Base-by-base conservation (phyloP, 2,797 vertebrate genomes). In the Clamator glandarius region DNA sequence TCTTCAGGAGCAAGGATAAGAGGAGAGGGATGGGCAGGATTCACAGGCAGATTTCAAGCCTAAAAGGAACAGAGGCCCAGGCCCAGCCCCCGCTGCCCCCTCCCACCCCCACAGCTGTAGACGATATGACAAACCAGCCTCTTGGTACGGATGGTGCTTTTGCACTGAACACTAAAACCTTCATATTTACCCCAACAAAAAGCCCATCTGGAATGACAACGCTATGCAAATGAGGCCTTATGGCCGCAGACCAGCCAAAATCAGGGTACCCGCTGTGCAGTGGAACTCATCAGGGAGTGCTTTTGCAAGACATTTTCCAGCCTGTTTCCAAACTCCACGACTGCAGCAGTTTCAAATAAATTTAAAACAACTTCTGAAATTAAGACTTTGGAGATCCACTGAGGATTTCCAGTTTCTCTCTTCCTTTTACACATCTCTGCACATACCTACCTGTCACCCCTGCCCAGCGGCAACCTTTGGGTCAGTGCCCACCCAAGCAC, bases 61-160 rank as follows among this genome's bases (percentile, higher is more conserved):
- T 50, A n/a, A 48, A 63, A 50, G 31, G 50, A 36, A 42, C 13
- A 42, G 42, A n/a, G n/a, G n/a, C n/a, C n/a, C n/a, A 66, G 41
- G 21, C 7, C 18, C 33, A 39, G 13, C 3, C 29, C 58, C n/a
- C n/a, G n/a, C n/a, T n/a, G n/a, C n/a, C n/a, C n/a, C n/a, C n/a
- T n/a, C n/a, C n/a, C n/a, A n/a, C n/a, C 12, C 14, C 17, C 1
- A 0, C 39, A 51, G 50, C 36, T 2, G 0, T 11, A 21, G 44
- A 36, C 33, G 41, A 5, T 8, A 29, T 11, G 19, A 67, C 36
- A 61, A 55, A 46, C n/a, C 17, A 70, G 9, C 41, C 39, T 19
- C 72, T 28, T 52, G 26, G 26, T 1, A 59, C 9, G 20, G 44
- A 51, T 28, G 46, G 64, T 14, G 25, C 12, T 87, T 73, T 18